phyloP scores from a whole-genome alignment of 2,888 invertebrate species.

The Mongoloraphidia duomilia region DNA sequence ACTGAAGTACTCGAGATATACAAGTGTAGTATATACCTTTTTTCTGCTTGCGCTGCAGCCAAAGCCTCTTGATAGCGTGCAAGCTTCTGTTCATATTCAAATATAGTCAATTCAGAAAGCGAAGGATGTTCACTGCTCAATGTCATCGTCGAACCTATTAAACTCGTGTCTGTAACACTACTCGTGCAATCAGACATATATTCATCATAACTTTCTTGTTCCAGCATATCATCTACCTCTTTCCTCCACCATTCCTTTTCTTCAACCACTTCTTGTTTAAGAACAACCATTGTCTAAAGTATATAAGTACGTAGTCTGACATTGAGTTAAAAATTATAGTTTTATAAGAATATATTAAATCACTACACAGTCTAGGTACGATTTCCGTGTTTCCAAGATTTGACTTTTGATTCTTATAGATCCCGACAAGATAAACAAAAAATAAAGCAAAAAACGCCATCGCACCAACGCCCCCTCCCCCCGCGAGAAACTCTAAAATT shows the following conservation, averaged over 20 bases:
- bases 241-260: slow-evolving; percentile 26
- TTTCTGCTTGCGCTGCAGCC: slow-evolving; percentile 22
- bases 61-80: slow-evolving; percentile 23
- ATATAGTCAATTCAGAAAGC: slow-evolving; percentile 17
- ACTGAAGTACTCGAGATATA: neutral
- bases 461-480: too few relatives aligned
- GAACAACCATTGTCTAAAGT: slow-evolving; percentile 17
- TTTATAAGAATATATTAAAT: too few relatives aligned
- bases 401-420: too few relatives aligned
- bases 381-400: too few relatives aligned
- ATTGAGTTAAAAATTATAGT: too few relatives aligned
- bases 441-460: too few relatives aligned
- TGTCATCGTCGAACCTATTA: slow-evolving; percentile 10
- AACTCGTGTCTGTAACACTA: neutral
- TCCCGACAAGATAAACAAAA: too few relatives aligned
- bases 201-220: slow-evolving; percentile 10
- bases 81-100: slow-evolving; percentile 23
- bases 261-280: slow-evolving; percentile 21
- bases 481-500: too few relatives aligned
- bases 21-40: slow-evolving; percentile 14
- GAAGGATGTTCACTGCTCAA: slow-evolving; percentile 16
- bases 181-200: neutral
- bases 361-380: too few relatives aligned
- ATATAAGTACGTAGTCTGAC: too few relatives aligned
- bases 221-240: slow-evolving; percentile 23